phyloP scores from a whole-genome alignment of 2,888 invertebrate genomes.

The Psylliodes chrysocephalus region DNA sequence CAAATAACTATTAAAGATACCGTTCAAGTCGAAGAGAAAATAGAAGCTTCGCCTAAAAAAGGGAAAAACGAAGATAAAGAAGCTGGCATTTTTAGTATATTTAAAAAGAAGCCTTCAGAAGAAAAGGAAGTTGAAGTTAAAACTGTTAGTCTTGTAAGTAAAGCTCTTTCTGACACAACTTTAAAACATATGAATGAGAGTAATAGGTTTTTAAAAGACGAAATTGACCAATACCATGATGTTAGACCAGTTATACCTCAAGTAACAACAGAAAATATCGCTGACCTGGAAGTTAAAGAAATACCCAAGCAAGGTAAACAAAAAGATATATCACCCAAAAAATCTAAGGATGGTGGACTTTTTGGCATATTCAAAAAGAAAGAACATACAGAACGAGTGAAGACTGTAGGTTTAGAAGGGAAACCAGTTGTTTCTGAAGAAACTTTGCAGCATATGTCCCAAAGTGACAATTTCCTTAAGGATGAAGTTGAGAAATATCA shows the following conservation, averaged over 20 bases:
- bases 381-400: background rate
- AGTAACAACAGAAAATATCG: background rate
- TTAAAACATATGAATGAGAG: conserved; percentile 43
- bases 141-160: conserved; percentile 17
- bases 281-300: background rate
- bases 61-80: conserved; percentile 31
- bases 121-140: conserved; percentile 33
- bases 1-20: background rate
- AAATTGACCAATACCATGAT: conserved; percentile 48
- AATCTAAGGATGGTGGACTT: conserved; percentile 28
- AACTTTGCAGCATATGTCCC: conserved; percentile 37
- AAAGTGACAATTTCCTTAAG: conserved; percentile 43
- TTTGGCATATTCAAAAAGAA: conserved; percentile 34
- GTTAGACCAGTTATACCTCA: conserved; percentile 32
- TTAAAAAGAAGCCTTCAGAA: conserved; percentile 40
- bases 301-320: background rate
- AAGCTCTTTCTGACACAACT: conserved; percentile 18
- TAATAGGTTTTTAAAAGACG: conserved; percentile 47
- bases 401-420: background rate
- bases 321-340: conserved; percentile 15
- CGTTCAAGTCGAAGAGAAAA: conserved; percentile 15
- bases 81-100: conserved; percentile 38
- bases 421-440: conserved; percentile 35
- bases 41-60: conserved; percentile 7
- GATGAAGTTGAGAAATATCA: conserved; percentile 43